These are phyloP conservation scores for Oplegnathus fasciatus DNA, from an alignment of 2,113 vertebrate species.

Conservation along the genomic window DNA sequence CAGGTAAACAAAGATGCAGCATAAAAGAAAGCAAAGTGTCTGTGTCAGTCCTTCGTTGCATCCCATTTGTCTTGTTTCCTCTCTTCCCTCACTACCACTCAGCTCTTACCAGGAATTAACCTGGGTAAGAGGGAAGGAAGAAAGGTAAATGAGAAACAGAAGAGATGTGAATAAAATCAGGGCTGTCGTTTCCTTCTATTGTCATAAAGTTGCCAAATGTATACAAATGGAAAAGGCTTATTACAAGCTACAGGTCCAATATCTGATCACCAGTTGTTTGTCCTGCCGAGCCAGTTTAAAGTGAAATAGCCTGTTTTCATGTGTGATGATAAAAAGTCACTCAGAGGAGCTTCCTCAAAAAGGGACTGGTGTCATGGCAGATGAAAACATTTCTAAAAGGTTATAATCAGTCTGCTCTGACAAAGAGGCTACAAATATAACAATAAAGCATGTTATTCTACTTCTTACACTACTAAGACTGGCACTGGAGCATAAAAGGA, in stretches of 20 bases:
- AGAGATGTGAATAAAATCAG: not conserved
- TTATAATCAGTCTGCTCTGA: not conserved
- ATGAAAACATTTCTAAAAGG: not conserved
- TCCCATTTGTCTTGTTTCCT: slow-evolving; percentile 50
- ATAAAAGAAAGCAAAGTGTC: not conserved
- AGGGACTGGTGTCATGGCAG: not conserved
- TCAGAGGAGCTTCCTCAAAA: not conserved
- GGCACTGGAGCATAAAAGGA: not conserved
- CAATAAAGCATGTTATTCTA: not conserved
- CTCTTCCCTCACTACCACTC: not conserved
- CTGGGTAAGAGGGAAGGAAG: no score
- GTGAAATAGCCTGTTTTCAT: not conserved
- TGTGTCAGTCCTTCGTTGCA: not conserved
- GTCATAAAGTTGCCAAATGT: not conserved
- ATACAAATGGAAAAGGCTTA: not conserved
- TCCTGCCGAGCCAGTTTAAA: not conserved
- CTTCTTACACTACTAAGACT: not conserved
- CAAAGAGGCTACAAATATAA: not conserved
- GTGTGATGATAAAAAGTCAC: slow-evolving; percentile 7
- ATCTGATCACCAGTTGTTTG: slow-evolving; percentile 3
- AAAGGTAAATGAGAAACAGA: not conserved
- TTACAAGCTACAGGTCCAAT: not conserved
- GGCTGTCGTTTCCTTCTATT: not conserved
- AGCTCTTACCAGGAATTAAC: slow-evolving; percentile 25
- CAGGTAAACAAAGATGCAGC: slow-evolving; percentile 53